These are phyloP conservation scores for Ciconia boyciana DNA, from an alignment of 2,113 vertebrate genomes.

Conservation along the genomic window DNA sequence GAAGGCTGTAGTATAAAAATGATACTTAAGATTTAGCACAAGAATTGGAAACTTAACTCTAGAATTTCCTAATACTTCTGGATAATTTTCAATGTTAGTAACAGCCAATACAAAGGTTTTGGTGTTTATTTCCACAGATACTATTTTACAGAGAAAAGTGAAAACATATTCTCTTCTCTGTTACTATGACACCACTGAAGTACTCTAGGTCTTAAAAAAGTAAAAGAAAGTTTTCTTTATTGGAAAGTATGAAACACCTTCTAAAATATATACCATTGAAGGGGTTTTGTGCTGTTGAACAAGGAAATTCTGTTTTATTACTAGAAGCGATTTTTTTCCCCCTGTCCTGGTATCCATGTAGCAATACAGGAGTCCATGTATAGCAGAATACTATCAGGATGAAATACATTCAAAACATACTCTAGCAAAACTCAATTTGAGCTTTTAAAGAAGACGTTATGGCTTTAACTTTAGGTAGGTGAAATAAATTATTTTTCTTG, in stretches of 20 bases:
- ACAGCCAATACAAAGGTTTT: neutral
- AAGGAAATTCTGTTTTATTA: neutral
- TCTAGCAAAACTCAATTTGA: neutral
- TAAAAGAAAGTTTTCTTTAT: neutral
- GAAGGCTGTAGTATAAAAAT: neutral
- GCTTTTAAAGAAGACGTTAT: neutral
- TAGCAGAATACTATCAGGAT: neutral
- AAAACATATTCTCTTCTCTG: neutral
- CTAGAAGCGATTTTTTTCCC: neutral
- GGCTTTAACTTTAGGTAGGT: neutral
- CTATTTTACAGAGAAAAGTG: neutral
- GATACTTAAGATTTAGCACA: neutral
- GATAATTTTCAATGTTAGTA: neutral
- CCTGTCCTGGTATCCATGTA: neutral
- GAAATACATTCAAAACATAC: neutral
- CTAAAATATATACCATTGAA: neutral
- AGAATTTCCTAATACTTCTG: neutral
- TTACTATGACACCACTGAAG: neutral
- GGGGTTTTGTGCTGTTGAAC: neutral
- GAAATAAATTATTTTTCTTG: neutral
- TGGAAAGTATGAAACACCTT: neutral
- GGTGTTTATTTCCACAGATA: neutral
- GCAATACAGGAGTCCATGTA: neutral
- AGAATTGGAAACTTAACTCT: neutral
- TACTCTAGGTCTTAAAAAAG: neutral